phyloP scores from a whole-genome alignment of 2,797 vertebrate species.

The Lacerta viridis region DNA sequence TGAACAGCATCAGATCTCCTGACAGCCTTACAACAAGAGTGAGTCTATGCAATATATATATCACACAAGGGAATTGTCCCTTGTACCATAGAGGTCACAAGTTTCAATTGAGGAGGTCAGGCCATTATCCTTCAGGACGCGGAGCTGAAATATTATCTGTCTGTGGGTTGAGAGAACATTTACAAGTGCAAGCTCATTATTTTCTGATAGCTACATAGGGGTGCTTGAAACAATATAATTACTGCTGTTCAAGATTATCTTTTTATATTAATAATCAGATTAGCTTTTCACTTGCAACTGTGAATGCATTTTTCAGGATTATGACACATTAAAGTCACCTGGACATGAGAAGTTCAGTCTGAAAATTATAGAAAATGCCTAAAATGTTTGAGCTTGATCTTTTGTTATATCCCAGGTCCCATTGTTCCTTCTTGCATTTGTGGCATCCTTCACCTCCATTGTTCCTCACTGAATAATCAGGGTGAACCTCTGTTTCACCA shows the following conservation, averaged over 20 bases:
- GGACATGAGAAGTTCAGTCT: too few species aligned
- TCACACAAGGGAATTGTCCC: not conserved
- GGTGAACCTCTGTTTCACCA: too few species aligned
- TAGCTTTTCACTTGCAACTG: not conserved
- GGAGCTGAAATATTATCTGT: constrained; percentile 1
- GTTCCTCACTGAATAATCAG: too few species aligned
- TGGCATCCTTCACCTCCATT: too few species aligned
- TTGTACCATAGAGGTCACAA: not conserved
- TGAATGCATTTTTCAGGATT: not conserved
- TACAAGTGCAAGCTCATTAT: not conserved
- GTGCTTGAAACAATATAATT: not conserved
- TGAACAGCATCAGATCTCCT: not conserved
- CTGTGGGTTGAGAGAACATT: not conserved
- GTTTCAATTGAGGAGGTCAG: not conserved
- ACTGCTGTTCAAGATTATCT: not conserved
- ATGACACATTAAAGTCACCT: not conserved
- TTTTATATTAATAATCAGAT: not conserved
- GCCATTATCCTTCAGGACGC: not conserved
- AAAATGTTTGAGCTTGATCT: too few species aligned
- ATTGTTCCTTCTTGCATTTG: too few species aligned
- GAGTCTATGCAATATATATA: not conserved
- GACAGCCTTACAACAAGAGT: not conserved
- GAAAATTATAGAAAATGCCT: too few species aligned
- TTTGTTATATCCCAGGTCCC: too few species aligned
- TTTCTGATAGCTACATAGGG: not conserved